These are phyloP conservation scores for Diplodus puntazzo DNA, from an alignment of 2,797 vertebrate species.

Conservation along the genomic window DNA sequence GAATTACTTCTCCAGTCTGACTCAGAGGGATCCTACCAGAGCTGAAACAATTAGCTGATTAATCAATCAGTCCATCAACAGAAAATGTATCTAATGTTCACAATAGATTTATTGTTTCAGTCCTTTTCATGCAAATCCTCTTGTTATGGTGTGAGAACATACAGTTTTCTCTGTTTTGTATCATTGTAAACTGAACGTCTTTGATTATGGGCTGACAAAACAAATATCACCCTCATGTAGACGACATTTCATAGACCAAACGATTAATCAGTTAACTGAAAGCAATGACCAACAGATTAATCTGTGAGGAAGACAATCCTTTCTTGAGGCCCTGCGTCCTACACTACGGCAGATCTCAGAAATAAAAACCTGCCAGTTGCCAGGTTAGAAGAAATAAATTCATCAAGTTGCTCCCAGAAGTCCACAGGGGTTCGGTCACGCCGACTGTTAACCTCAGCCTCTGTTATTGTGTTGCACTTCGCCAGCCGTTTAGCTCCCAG, in stretches of 20 bases:
- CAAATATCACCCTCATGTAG: not conserved
- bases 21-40: not conserved
- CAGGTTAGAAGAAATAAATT: not conserved
- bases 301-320: not conserved
- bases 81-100: not conserved
- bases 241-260: not conserved
- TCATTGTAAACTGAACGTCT: not conserved
- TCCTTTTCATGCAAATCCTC: not conserved
- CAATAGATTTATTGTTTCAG: not conserved
- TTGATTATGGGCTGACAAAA: not conserved
- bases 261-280: not conserved
- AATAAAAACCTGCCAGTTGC: constrained; percentile 8
- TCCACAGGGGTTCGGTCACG: constrained; percentile 11
- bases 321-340: not conserved
- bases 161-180: not conserved
- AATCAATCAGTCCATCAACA: not conserved
- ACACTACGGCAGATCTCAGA: not conserved
- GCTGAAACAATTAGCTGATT: not conserved
- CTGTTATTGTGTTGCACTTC: constrained; percentile 20
- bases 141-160: not conserved
- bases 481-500: constrained; percentile 2
- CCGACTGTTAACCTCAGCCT: constrained; percentile 21
- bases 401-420: not conserved
- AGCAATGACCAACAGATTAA: not conserved
- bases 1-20: not conserved